Percentiles rank a stretch among this genome's conserved stretches.
Evolutionary conservation across 2,888 invertebrate species (phyloP).

Genomic region (Aproaerema taeniolella): DNA sequence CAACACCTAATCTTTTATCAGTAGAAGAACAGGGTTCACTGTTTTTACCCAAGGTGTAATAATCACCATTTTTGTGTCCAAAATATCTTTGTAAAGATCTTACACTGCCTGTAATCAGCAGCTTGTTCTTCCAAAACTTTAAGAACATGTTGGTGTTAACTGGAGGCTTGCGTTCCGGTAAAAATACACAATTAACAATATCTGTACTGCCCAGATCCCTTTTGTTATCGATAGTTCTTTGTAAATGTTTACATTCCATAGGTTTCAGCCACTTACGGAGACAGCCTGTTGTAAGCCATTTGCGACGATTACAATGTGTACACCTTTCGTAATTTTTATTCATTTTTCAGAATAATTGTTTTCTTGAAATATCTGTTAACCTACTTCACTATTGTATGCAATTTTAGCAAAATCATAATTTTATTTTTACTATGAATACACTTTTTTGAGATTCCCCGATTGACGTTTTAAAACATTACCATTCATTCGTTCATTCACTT

Average conservation of each 20-base stretch:
- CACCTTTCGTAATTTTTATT: conserved; percentile 71
- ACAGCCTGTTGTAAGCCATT: conserved; percentile 67
- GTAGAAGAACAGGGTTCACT: conserved; percentile 49
- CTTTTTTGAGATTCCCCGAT: background rate
- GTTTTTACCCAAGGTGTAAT: conserved; percentile 47
- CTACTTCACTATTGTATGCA: too few species aligned
- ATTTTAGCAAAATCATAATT: too few species aligned
- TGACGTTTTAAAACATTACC: conserved; percentile 3
- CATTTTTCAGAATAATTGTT: conserved; percentile 35
- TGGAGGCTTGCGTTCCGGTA: conserved; percentile 55
- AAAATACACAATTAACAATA: conserved; percentile 60
- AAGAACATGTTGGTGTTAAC: conserved; percentile 62
- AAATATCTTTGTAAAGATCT: conserved; percentile 65
- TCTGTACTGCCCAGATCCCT: conserved; percentile 59
- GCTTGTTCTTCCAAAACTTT: conserved; percentile 69
- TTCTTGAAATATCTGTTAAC: conserved; percentile 1
- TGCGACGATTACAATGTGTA: conserved; percentile 64
- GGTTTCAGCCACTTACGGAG: conserved; percentile 71
- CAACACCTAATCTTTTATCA: conserved; percentile 37
- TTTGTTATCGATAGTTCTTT: conserved; percentile 62
- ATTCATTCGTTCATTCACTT: too few species aligned
- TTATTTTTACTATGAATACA: too few species aligned
- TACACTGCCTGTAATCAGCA: conserved; percentile 63
- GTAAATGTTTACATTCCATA: conserved; percentile 72
- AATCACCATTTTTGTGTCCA: conserved; percentile 54